These are phyloP conservation scores for Smutsia temminckii DNA, from an alignment of 2,797 vertebrate species.

Conservation along the genomic window DNA sequence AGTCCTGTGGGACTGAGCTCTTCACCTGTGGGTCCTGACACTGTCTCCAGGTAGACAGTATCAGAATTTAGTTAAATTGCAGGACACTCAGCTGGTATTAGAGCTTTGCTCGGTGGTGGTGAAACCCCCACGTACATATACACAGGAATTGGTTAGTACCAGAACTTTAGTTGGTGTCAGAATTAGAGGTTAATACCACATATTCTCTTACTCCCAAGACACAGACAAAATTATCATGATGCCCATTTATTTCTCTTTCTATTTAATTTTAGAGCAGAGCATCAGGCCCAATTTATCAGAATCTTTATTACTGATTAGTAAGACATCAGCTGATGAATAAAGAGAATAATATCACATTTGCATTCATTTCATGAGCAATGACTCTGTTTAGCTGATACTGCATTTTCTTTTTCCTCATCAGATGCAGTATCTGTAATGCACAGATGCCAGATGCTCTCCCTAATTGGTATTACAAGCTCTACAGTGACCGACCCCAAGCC, in stretches of 20 bases:
- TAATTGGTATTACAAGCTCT: constrained; percentile 29
- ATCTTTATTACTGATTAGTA: constrained; percentile 75
- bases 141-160: background rate
- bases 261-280: constrained; percentile 73
- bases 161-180: background rate
- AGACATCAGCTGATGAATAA: constrained; percentile 52
- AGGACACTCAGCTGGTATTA: background rate
- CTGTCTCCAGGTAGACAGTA: background rate
- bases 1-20: background rate
- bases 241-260: constrained; percentile 48
- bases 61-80: background rate
- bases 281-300: constrained; percentile 66
- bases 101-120: background rate
- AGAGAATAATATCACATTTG: constrained; percentile 47
- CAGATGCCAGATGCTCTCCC: constrained; percentile 60
- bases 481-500: background rate
- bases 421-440: constrained; percentile 19
- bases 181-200: background rate
- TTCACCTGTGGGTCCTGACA: too few species aligned
- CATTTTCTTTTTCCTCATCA: constrained; percentile 72
- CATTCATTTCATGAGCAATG: constrained; percentile 43
- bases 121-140: background rate
- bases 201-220: constrained; percentile 32
- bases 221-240: constrained; percentile 52
- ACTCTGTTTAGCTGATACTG: constrained; percentile 58